Evolutionary conservation across 2,797 vertebrate genomes (phyloP), one percentile per base, ranked within the genome.

Genomic region (Borostomias antarcticus): DNA sequence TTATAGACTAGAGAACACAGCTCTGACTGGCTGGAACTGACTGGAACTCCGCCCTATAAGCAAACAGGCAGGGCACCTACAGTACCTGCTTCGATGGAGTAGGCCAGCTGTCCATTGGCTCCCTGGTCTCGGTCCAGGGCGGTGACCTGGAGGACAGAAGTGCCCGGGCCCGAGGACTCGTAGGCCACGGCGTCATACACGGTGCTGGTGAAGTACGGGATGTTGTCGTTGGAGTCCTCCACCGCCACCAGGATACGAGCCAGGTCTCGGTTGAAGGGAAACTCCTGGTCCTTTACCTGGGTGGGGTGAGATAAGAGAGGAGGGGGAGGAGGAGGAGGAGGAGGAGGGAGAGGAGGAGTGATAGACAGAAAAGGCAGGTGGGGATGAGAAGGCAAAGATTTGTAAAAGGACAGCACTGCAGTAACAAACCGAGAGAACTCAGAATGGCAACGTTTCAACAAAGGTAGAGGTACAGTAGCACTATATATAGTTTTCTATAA

Each of bases 221-320:
- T 89, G 0, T 99, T 98, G 77, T 99, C 97, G 10, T 99, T 99
- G 0, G 92, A 91, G 84, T 99, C 97, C 1, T 95, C 95, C 75
- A 99, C 94, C 0, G 92, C 93, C 58, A 99, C 70, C 40, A 96
- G 53, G 43, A 99, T 82, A 40, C 94, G 92, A 26, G 96, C 95
- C 60, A 96, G 93, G 91, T 96, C 97, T 57, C 97, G 95, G 82
- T 97, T 95, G 50, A 98, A 96, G 11, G 97, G 96, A 70, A 98
- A 95, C 81, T 98, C 96, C 62, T 98, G 97, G 85, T 99, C 98
- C 72, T 98, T 96, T 15, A 99, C 96, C 98, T 99, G 72, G 17
- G 56, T 4, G 10, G 13, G 19, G 10, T 30, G 28, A 63, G 28
- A 29, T 28, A 3, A 21, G 19, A 50, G 28, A 7, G 3, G 23